phyloP scores from a whole-genome alignment of 1,140 invertebrate species.

The Saccostrea echinata region DNA sequence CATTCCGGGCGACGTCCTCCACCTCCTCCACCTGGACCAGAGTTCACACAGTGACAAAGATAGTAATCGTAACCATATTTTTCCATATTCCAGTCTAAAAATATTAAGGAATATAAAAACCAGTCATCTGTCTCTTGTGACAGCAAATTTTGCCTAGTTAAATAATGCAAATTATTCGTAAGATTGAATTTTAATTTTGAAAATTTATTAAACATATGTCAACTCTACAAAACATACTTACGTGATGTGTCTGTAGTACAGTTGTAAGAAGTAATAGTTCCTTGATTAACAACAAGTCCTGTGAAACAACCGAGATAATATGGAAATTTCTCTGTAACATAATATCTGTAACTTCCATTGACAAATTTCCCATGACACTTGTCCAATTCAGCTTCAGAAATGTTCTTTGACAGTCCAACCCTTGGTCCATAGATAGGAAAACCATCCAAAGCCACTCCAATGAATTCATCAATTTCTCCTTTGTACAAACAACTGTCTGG shows the following conservation, averaged over 20 bases:
- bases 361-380: constrained; percentile 53
- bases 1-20: too few species aligned
- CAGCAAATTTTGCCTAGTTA: too few species aligned
- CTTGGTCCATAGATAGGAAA: constrained; percentile 57
- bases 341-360: constrained; percentile 51
- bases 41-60: too few species aligned
- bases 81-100: too few species aligned
- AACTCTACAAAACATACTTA: neutral
- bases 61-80: too few species aligned
- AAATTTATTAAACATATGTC: too few species aligned
- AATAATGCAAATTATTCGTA: too few species aligned
- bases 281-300: constrained; percentile 16
- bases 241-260: neutral
- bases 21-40: too few species aligned
- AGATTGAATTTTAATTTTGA: too few species aligned
- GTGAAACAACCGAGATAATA: constrained; percentile 44
- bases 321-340: constrained; percentile 48
- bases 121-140: too few species aligned
- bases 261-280: constrained; percentile 9
- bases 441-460: constrained; percentile 53
- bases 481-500: constrained; percentile 52
- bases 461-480: constrained; percentile 53
- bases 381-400: constrained; percentile 48
- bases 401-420: constrained; percentile 22
- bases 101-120: too few species aligned